Base-by-base conservation (phyloP, 2,888 invertebrate genomes). In the Tupiocoris notatus region DNA sequence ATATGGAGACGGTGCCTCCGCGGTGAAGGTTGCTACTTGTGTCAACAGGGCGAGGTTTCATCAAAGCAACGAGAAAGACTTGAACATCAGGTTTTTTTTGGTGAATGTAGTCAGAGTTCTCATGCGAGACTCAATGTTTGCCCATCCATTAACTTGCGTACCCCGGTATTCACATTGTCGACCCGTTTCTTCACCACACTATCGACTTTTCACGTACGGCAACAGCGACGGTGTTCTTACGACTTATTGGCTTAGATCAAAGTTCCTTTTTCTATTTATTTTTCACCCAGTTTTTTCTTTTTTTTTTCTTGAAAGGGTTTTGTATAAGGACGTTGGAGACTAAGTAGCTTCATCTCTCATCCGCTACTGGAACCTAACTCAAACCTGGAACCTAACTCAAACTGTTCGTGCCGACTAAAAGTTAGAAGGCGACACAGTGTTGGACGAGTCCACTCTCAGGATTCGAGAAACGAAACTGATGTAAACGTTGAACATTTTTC, bases 101-200 rank as follows among this genome's bases (percentile, higher is more conserved):
- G 59, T 57, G 67, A 18, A 58, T 16, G 21, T 39, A 22, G 70
- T 70, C 24, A 39, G 39, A 12, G 39, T 39, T 12, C 39, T 39
- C 39, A 39, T 3, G 39, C 3, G 3, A 39, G 59, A 23, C 70
- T 58, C 61, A 24, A 39, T 39, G 24, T 70, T 70, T 70, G 21
- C 70, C 70, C 24, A 70, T 70, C 70, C 70, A 70, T 70, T 70
- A 70, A 70, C 70, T 59, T 18, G 23, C 58, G 70, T 58, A 70
- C 39, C 70, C 70, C 70, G 61, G 70, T 70, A 70, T 70, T 70
- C 70, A 70, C 70, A 70, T 54, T 70, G 70, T 70, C 70, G 59
- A 70, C 70, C 59, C 21, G n/a, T 70, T 70, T 70, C 70, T 59
- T 61, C 70, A 59, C 61, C 61, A 17, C 59, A 20, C n/a, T 3